phyloP scores from a whole-genome alignment of 2,797 vertebrate genomes.

The Dallia pectoralis region DNA sequence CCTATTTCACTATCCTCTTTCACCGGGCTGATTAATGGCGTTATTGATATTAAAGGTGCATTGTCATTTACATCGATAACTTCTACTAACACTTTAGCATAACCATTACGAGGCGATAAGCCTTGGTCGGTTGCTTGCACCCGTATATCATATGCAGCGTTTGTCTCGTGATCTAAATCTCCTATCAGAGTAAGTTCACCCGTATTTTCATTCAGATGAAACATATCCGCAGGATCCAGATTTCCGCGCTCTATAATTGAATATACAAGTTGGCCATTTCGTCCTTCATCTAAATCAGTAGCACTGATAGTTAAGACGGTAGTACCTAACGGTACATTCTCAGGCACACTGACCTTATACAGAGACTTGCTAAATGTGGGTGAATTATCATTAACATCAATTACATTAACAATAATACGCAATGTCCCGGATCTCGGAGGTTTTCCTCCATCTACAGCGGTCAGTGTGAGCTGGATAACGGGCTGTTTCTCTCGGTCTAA shows the following conservation, averaged over 20 bases:
- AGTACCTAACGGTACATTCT: constrained; percentile 61
- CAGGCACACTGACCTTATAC: constrained; percentile 67
- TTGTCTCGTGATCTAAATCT: constrained; percentile 71
- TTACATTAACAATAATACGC: constrained; percentile 65
- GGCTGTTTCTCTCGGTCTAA: no score
- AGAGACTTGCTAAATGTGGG: constrained; percentile 67
- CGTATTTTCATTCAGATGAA: constrained; percentile 60
- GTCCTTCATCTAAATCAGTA: constrained; percentile 64
- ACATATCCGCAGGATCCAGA: constrained; percentile 45
- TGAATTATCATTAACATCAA: constrained; percentile 76
- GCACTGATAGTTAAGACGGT: constrained; percentile 58
- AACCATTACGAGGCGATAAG: constrained; percentile 56
- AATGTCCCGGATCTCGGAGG: constrained; percentile 69
- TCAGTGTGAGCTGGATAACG: constrained; percentile 63
- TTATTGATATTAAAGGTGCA: constrained; percentile 61
- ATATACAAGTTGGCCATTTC: constrained; percentile 69
- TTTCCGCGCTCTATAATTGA: constrained; percentile 63
- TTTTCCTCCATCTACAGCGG: constrained; percentile 75
- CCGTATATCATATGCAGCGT: constrained; percentile 67
- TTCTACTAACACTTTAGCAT: constrained; percentile 74
- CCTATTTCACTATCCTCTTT: constrained; percentile 62
- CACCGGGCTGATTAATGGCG: constrained; percentile 57
- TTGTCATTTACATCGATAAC: constrained; percentile 67
- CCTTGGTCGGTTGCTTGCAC: constrained; percentile 75
- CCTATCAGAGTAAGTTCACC: constrained; percentile 70